Evolutionary conservation across 2,888 invertebrate species (phyloP).

Genomic region (Eumacrocentrus americanus): DNA sequence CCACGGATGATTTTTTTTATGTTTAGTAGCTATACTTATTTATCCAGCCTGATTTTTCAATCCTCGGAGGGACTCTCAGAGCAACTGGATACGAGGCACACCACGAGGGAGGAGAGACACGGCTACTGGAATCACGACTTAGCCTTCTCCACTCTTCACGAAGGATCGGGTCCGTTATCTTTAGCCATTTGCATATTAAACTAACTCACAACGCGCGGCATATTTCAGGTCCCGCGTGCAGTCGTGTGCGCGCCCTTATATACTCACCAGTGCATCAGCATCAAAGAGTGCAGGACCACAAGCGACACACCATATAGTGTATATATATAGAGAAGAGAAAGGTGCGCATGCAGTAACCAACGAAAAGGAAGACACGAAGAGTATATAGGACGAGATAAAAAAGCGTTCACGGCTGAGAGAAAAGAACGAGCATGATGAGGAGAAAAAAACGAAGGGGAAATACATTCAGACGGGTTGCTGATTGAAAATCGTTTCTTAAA

Average conservation of each 20-base stretch:
- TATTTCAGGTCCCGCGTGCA: constrained; percentile 47
- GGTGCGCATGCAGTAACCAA: not conserved
- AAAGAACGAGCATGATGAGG: not conserved
- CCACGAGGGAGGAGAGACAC: constrained; percentile 54
- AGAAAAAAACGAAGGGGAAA: constrained; percentile 10
- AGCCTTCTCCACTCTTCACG: constrained; percentile 54
- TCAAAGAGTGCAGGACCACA: constrained; percentile 19
- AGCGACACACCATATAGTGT: no score
- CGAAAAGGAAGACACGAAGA: constrained; percentile 15
- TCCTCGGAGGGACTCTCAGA: no score
- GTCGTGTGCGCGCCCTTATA: constrained; percentile 27
- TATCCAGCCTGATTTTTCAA: no score
- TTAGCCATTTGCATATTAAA: constrained; percentile 60
- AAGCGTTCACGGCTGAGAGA: constrained; percentile 1
- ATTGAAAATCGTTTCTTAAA: constrained; percentile 21
- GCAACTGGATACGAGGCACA: no score
- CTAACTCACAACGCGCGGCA: constrained; percentile 60
- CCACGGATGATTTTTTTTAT: no score
- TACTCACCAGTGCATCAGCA: constrained; percentile 20
- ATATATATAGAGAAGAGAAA: constrained; percentile 7
- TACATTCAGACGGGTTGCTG: constrained; percentile 11
- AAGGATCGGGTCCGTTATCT: constrained; percentile 58
- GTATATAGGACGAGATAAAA: constrained; percentile 4
- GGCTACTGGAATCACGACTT: constrained; percentile 61
- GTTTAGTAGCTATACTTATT: no score